Evolutionary conservation across 1,140 invertebrate species (phyloP).

Genomic region (Saccostrea echinata): DNA sequence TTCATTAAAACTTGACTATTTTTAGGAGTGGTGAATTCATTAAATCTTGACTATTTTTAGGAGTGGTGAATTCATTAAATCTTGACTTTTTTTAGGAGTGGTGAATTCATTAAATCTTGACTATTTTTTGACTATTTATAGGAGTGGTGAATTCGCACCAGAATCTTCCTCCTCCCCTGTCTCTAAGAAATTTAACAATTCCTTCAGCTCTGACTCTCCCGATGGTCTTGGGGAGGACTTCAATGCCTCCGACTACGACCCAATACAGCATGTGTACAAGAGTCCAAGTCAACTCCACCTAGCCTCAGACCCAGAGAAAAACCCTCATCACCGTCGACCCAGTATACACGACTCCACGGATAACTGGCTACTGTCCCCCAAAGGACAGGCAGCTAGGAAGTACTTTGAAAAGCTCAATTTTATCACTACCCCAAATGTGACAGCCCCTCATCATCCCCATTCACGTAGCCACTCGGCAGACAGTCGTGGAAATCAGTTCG

Average conservation of each 20-base stretch:
- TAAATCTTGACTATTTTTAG: too few relatives aligned
- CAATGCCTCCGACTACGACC: neutral
- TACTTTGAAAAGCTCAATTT: constrained; percentile 42
- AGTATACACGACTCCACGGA: constrained; percentile 42
- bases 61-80: too few relatives aligned
- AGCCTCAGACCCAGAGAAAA: neutral
- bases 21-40: too few relatives aligned
- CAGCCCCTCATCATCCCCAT: neutral
- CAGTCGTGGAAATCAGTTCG: constrained; percentile 44
- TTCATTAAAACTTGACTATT: too few relatives aligned
- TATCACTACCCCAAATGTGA: constrained; percentile 42
- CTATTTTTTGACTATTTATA: neutral
- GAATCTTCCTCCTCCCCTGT: constrained; percentile 20
- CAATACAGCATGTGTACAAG: constrained; percentile 25
- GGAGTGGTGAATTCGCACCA: neutral
- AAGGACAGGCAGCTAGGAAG: constrained; percentile 37
- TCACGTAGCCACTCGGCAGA: constrained; percentile 18
- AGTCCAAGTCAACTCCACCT: constrained; percentile 27
- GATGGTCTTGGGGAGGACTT: neutral
- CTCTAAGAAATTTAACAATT: neutral
- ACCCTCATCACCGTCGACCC: constrained; percentile 1
- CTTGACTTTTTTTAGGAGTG: too few relatives aligned
- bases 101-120: too few relatives aligned
- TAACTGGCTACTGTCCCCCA: constrained; percentile 45
- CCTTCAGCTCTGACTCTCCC: neutral